Conservation (phyloP, 2,888 invertebrate species). For the Ectemnius lituratus region DNA sequence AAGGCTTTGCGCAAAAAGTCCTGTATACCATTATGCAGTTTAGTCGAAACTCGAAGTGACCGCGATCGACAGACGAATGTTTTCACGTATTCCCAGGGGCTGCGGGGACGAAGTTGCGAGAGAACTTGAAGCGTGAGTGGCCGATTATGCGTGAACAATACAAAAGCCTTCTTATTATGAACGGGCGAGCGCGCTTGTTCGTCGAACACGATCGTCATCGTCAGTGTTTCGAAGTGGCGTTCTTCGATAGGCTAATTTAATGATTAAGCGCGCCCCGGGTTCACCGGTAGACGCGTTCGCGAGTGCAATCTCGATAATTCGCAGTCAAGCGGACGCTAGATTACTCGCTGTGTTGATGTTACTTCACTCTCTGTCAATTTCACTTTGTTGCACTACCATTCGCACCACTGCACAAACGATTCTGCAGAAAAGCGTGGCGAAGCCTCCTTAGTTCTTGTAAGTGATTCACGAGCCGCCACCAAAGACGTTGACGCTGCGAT, state of each 20-base stretch:
- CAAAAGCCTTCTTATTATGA: conserved; percentile 24
- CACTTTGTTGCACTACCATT: conserved; percentile 18
- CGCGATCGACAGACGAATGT: conserved; percentile 18
- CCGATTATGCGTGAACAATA: no score
- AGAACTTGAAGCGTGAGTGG: no score
- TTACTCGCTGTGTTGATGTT: conserved; percentile 29
- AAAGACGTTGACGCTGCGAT: conserved; percentile 42
- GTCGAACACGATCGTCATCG: conserved; percentile 14
- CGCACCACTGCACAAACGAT: conserved; percentile 38
- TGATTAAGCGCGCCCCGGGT: conserved; percentile 13
- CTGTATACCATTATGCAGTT: background rate
- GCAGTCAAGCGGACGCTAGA: conserved; percentile 9
- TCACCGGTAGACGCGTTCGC: no score
- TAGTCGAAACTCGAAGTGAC: no score
- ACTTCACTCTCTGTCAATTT: conserved; percentile 21
- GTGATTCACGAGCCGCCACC: conserved; percentile 40
- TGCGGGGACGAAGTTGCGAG: no score
- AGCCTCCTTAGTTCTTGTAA: conserved; percentile 26
- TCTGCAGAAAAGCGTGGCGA: conserved; percentile 9
- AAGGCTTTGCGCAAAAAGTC: conserved; percentile 27
- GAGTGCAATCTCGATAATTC: conserved; percentile 6
- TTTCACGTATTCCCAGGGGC: no score
- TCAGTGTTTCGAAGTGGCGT: conserved; percentile 43
- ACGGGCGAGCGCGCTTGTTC: conserved; percentile 24
- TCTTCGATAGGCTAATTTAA: conserved; percentile 22